Base-by-base conservation (phyloP, 2,113 vertebrate species). In the Aspidoscelis tigris region DNA sequence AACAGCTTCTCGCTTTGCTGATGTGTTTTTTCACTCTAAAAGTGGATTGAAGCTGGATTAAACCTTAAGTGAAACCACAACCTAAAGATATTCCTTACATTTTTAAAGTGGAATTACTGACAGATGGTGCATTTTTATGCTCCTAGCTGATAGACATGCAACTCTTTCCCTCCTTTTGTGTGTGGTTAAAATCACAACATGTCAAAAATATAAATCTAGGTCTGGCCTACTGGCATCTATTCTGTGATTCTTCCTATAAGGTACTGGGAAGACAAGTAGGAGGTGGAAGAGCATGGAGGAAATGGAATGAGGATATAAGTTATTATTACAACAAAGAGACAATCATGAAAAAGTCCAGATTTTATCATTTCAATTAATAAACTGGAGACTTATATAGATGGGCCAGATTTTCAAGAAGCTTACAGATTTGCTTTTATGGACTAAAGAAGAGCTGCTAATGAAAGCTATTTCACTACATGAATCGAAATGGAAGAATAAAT, bases 341-440 rank as follows among this genome's bases (percentile, higher is more conserved):
- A 33, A 33, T 33, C 33, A 33, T 33, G 33, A 33, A 72, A 89
- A 80, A 24, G 26, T 14, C 89, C 84, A 65, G 11, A 44, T 87
- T 55, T 91, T 89, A 85, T 93, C 92, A 90, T 91, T 93, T 91
- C 88, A 86, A 81, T 92, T 93, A 94, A 93, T 93, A 88, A 94
- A 85, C 75, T 84, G 72, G 87, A 88, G 85, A 90, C 89, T 1
- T 24, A 88, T 74, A 78, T 84, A 78, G 79, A 78, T 72, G 24
- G 10, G 9, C 41, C 76, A 47, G 41, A 72, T 65, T 72, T 78
- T 72, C 76, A 72, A 73, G 43, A 39, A 64, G 24, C 76, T 43
- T 16, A 18, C 64, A 69, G 65, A 68, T 77, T 77, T 70, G 50
- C 53, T 84, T 84, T 78, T 64, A 71, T 72, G 22, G 26, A 78